Evolutionary conservation across 2,113 vertebrate species (phyloP).

Genomic region (Ophiodon elongatus): DNA sequence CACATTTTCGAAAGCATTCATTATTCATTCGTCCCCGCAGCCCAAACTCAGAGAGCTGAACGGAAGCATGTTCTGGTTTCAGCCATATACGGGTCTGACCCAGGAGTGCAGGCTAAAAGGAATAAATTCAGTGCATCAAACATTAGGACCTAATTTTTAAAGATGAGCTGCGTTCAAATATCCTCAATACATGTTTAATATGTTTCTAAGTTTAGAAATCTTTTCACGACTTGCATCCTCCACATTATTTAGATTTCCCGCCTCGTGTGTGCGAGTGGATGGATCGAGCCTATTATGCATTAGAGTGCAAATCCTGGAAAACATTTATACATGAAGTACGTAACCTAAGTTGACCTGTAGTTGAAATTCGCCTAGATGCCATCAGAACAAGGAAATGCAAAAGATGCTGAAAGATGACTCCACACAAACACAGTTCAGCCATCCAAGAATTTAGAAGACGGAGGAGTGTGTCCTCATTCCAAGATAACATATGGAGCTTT

Average conservation of each 20-base stretch:
- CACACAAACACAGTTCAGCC: not conserved
- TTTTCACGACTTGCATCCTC: slow-evolving; percentile 25
- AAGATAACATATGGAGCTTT: not conserved
- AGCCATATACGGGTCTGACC: slow-evolving; percentile 7
- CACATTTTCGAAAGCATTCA: slow-evolving; percentile 59
- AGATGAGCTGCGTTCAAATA: slow-evolving; percentile 30
- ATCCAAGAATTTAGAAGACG: not conserved
- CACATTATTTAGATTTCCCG: slow-evolving; percentile 4
- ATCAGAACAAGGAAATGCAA: slow-evolving; percentile 1
- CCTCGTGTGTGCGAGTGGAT: not conserved
- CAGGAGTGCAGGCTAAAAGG: slow-evolving; percentile 24
- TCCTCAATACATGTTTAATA: slow-evolving; percentile 32
- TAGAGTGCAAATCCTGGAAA: not conserved
- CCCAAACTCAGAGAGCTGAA: slow-evolving; percentile 53
- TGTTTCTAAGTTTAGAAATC: slow-evolving; percentile 42
- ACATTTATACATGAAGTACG: not conserved
- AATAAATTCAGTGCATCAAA: slow-evolving; percentile 12
- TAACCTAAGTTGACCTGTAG: not conserved
- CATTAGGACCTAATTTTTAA: slow-evolving; percentile 1
- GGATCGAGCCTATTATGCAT: not conserved
- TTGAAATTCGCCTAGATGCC: not conserved
- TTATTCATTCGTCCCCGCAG: slow-evolving; percentile 66
- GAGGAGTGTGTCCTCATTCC: not conserved
- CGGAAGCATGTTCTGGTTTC: slow-evolving; percentile 45
- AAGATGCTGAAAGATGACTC: not conserved